Conservation (phyloP, 1,140 invertebrate species). For the Lasaia peninsularis region DNA sequence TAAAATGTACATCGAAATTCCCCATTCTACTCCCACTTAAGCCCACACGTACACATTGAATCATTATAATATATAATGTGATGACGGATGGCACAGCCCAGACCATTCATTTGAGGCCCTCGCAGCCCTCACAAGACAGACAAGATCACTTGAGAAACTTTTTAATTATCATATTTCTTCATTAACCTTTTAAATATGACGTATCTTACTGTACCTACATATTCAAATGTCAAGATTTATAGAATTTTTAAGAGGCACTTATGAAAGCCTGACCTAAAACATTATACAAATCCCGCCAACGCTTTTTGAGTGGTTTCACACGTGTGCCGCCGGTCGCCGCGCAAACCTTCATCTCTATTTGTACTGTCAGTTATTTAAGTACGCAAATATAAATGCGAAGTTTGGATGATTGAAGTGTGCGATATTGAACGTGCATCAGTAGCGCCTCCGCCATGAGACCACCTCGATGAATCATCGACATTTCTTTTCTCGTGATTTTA, state of each 20-base stretch:
- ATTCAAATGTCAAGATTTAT: constrained; percentile 1
- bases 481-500: too few species aligned
- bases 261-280: constrained; percentile 1
- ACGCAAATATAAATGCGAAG: neutral
- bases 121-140: neutral
- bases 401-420: too few species aligned
- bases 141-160: neutral
- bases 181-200: neutral
- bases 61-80: neutral
- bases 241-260: constrained; percentile 8
- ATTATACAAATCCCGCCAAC: neutral
- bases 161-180: neutral
- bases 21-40: neutral
- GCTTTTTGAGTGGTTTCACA: neutral
- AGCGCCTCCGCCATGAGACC: too few species aligned
- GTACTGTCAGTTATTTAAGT: neutral
- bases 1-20: too few species aligned
- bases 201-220: neutral
- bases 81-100: neutral
- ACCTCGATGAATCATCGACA: too few species aligned
- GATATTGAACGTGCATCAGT: too few species aligned
- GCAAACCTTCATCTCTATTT: neutral
- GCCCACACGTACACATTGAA: neutral
- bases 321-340: neutral
- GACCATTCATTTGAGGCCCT: neutral